These are phyloP conservation scores for Lophius piscatorius DNA, from an alignment of 2,113 vertebrate genomes.

Conservation along the genomic window DNA sequence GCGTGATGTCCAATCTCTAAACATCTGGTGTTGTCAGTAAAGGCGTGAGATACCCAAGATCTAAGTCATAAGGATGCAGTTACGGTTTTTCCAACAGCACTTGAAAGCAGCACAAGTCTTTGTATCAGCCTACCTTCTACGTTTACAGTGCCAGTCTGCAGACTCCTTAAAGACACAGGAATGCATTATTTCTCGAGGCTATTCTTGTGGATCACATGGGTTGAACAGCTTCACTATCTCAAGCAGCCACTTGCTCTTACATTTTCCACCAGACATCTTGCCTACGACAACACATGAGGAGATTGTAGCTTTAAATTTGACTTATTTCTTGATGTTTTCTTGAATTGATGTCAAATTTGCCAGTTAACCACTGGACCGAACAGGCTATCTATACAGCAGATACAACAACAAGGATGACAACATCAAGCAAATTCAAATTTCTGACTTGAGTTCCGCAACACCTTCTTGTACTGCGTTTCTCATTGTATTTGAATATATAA, in stretches of 20 bases:
- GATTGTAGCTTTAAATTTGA: slow-evolving; percentile 98
- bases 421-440: slow-evolving; percentile 87
- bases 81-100: slow-evolving; percentile 56
- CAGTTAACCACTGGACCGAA: slow-evolving; percentile 96
- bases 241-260: slow-evolving; percentile 69
- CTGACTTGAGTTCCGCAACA: slow-evolving; percentile 98
- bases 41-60: slow-evolving; percentile 2
- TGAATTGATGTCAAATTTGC: slow-evolving; percentile 86
- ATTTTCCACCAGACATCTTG: slow-evolving; percentile 74
- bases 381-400: slow-evolving; percentile 63
- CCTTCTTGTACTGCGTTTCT: slow-evolving; percentile 96
- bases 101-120: slow-evolving; percentile 79
- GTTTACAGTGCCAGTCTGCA: slow-evolving; percentile 98
- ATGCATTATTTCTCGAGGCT: slow-evolving; percentile 75
- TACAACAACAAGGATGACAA: slow-evolving; percentile 70
- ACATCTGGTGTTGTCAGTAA: slow-evolving; percentile 18
- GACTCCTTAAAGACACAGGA: slow-evolving; percentile 98
- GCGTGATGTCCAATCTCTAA: slow-evolving; percentile 29
- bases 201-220: slow-evolving; percentile 73
- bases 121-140: slow-evolving; percentile 91
- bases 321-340: slow-evolving; percentile 93
- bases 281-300: slow-evolving; percentile 85
- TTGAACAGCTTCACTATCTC: slow-evolving; percentile 70
- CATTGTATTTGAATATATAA: slow-evolving; percentile 99
- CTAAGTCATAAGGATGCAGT: slow-evolving; percentile 14